Conservation (phyloP, 1,140 invertebrate genomes). For the Tetramorium simillimum region DNA sequence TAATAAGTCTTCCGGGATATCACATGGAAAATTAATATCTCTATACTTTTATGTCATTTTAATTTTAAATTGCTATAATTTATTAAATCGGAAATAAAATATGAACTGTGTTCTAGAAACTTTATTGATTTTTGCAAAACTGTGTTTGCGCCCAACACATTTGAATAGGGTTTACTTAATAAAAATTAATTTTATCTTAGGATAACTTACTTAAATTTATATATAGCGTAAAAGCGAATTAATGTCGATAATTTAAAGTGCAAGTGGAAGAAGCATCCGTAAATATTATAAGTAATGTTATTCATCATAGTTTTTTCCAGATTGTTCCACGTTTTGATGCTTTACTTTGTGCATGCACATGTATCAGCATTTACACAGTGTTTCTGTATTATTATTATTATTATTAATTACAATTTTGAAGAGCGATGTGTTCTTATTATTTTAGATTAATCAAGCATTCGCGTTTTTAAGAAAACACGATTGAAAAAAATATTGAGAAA, state of each 20-base stretch:
- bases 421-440: neutral
- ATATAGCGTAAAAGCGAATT: neutral
- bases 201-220: neutral
- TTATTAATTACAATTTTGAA: conserved; percentile 25
- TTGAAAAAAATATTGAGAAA: neutral
- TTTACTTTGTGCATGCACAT: conserved; percentile 35
- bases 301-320: conserved; percentile 15
- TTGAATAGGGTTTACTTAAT: conserved; percentile 5
- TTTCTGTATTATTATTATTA: neutral
- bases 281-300: conserved; percentile 11
- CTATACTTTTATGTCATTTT: neutral
- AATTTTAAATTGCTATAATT: conserved; percentile 14
- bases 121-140: conserved; percentile 30
- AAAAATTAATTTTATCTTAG: conserved; percentile 8
- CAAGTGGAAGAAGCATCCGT: neutral
- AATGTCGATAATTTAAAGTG: neutral
- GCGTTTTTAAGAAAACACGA: neutral
- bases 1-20: conserved; percentile 17
- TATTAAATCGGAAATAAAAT: neutral
- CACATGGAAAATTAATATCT: neutral
- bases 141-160: neutral
- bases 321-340: conserved; percentile 3
- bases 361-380: conserved; percentile 26
- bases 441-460: neutral
- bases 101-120: neutral